Percentiles rank a stretch among this genome's conserved stretches.
Evolutionary conservation across 30 jellyfish, hydroid and myxozoan genomes (phyloP).

Genomic region (Aurelia sp.): DNA sequence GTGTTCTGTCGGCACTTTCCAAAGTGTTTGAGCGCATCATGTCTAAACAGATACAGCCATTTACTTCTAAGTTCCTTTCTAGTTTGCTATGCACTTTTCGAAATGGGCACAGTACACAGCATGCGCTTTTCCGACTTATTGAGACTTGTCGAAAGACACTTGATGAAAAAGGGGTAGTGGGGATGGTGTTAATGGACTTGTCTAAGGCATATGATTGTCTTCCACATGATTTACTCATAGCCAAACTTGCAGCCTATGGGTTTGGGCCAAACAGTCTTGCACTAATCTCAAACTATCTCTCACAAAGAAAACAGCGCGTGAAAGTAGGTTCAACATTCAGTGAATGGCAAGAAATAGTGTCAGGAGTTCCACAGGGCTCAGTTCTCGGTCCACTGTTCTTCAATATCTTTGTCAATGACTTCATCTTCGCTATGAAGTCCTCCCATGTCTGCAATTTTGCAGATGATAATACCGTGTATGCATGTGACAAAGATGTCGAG

Average conservation of each 20-base stretch:
- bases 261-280: constrained; percentile 3
- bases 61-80: constrained; percentile 29
- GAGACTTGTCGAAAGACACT: constrained; percentile 5
- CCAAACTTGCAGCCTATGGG: constrained; percentile 56
- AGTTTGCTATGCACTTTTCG: neutral
- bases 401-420: constrained; percentile 55
- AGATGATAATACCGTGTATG: constrained; percentile 31
- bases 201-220: constrained; percentile 33
- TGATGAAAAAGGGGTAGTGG: constrained; percentile 26
- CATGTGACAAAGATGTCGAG: constrained; percentile 2
- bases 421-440: constrained; percentile 19
- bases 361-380: constrained; percentile 74
- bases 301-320: constrained; percentile 59
- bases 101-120: constrained; percentile 39
- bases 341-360: constrained; percentile 32
- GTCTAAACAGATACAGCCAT: constrained; percentile 24
- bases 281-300: constrained; percentile 39
- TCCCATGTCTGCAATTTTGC: constrained; percentile 52
- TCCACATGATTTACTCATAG: constrained; percentile 14
- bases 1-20: constrained; percentile 50
- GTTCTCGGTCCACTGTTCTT: constrained; percentile 45
- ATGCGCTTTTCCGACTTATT: constrained; percentile 26
- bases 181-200: constrained; percentile 55
- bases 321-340: constrained; percentile 23
- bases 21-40: constrained; percentile 32